Base-by-base conservation (phyloP, 2,797 vertebrate genomes). In the Dermochelys coriacea region DNA sequence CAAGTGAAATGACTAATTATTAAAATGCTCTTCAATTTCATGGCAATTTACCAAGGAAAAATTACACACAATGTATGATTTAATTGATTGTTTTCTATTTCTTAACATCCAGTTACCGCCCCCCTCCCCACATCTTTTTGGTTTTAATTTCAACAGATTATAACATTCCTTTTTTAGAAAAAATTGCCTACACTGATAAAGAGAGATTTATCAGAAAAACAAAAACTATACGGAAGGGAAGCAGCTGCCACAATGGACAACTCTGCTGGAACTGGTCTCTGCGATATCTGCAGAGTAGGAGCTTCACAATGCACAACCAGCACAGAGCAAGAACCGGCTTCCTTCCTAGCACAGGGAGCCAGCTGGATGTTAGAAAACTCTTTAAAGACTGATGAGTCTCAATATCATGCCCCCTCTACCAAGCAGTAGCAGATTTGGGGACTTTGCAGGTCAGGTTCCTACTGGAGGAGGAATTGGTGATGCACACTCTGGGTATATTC, bases 21-120 rank as follows among this genome's bases (percentile, higher is more conserved):
- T 98, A 97, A 98, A 98, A 92, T 92, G 96, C 94, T 98, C 96
- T 97, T 98, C 98, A 97, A 98, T 98, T 98, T 97, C 94, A 50
- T 94, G 94, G 93, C 98, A 98, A 98, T 97, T 98, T 98, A 98
- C 98, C 97, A 98, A 98, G 96, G 96, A 98, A 57, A 98, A 98
- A 98, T 98, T 98, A 98, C 95, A 98, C 92, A 95, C 97, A 98
- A 97, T 96, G 97, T 97, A 97, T 98, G 96, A 98, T 97, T 97
- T 98, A 98, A 98, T 98, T 98, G 97, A 97, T 98, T 98, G 98
- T 98, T 98, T 98, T 98, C 98, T 98, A 98, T 97, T 98, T 97
- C 97, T 97, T 98, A 98, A 97, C 97, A 98, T 96, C 94, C 96
- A 97, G 98, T 98, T 97, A 96, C 97, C 41, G 1, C 64, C 78